These are phyloP conservation scores for Caenorhabditis uteleia DNA, from an alignment of 2,888 invertebrate genomes.

Conservation along the genomic window DNA sequence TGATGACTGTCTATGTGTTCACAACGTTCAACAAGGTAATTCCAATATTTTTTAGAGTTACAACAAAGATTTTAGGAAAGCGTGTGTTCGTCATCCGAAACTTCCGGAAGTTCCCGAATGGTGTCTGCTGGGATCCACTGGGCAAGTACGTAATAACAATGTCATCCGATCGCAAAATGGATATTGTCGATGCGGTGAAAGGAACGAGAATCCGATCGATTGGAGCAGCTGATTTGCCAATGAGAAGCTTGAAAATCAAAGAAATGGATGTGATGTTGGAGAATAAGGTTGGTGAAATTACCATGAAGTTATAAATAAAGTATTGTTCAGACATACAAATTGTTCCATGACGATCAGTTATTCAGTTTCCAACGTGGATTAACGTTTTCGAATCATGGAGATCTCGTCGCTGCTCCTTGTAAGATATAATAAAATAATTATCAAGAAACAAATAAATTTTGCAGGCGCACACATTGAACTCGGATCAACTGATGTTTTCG, in stretches of 20 bases:
- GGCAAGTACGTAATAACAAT: conserved; percentile 63
- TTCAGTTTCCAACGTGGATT: conserved; percentile 91
- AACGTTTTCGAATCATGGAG: conserved; percentile 89
- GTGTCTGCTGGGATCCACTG: conserved; percentile 66
- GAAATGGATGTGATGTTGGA: conserved; percentile 14
- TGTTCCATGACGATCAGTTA: conserved; percentile 89
- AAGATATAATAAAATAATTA: conserved; percentile 1
- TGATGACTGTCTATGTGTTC: conserved; percentile 59
- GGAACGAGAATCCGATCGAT: conserved; percentile 54
- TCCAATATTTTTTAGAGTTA: background rate
- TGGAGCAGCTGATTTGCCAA: conserved; percentile 35
- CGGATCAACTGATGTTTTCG: conserved; percentile 72
- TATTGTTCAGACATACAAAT: conserved; percentile 70
- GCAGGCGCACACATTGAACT: conserved; percentile 62
- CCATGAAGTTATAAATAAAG: no score
- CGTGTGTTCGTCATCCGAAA: conserved; percentile 48
- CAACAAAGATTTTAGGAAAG: conserved; percentile 46
- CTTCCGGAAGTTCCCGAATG: conserved; percentile 64
- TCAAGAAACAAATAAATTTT: conserved; percentile 7
- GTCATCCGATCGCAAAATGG: conserved; percentile 66
- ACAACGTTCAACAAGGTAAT: conserved; percentile 55
- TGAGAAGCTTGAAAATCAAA: conserved; percentile 1
- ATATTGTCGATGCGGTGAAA: conserved; percentile 62
- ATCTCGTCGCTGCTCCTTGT: conserved; percentile 86
- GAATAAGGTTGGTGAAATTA: conserved; percentile 21